Conservation (phyloP, 2,888 invertebrate species). For the Pristionchus exspectatus region DNA sequence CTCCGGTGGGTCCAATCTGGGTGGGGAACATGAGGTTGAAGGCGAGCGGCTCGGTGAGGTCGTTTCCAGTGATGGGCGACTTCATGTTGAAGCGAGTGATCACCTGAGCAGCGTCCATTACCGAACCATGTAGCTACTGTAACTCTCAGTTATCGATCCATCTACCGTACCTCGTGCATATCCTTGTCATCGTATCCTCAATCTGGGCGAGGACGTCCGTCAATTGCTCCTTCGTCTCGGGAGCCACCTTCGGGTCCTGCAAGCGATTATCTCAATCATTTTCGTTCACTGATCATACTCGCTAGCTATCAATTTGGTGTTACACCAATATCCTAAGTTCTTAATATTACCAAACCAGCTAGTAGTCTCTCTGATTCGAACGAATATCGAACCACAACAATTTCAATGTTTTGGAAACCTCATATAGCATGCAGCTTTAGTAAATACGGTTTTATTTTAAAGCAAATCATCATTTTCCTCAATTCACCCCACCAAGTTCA, state of each 20-base stretch:
- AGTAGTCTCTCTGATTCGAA: no score
- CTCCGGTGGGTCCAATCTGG: constrained; percentile 96
- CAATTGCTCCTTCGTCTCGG: constrained; percentile 86
- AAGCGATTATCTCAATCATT: constrained; percentile 50
- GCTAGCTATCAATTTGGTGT: no score
- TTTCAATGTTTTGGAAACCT: no score
- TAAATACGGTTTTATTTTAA: no score
- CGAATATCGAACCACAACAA: no score
- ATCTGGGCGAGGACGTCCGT: constrained; percentile 87
- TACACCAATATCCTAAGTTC: no score
- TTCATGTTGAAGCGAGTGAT: constrained; percentile 92
- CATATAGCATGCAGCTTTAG: no score
- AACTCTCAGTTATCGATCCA: constrained; percentile 57
- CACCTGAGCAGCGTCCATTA: constrained; percentile 79
- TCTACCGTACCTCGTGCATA: constrained; percentile 67
- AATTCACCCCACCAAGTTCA: no score
- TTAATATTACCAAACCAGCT: no score
- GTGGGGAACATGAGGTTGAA: constrained; percentile 99
- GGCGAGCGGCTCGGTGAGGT: constrained; percentile 93
- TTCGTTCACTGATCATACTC: no score
- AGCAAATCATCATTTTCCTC: no score
- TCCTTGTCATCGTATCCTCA: constrained; percentile 76
- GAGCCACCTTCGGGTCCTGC: constrained; percentile 87
- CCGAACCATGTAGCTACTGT: constrained; percentile 82
- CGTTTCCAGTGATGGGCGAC: constrained; percentile 95